Evolutionary conservation across 2,797 vertebrate species (phyloP).

Genomic region (Rhinatrema bivittatum): DNA sequence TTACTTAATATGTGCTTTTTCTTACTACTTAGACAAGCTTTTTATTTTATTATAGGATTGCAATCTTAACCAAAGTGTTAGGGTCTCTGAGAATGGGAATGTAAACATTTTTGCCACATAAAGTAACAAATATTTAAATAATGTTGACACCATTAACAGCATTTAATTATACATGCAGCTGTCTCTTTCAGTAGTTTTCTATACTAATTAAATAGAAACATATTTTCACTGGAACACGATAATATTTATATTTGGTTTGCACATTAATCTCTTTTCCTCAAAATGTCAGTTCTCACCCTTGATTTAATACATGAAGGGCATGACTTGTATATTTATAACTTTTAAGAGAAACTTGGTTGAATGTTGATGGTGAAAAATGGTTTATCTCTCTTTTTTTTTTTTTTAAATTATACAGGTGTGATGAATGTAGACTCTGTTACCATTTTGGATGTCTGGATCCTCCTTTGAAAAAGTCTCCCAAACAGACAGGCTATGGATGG

Average conservation of each 20-base stretch:
- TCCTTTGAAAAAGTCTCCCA: conserved; percentile 97
- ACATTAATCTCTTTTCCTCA: neutral
- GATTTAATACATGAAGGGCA: conserved; percentile 5
- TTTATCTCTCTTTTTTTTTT: conserved; percentile 29
- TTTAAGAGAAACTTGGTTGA: neutral
- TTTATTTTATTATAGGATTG: too few species aligned
- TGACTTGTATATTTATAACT: neutral
- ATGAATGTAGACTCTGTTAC: conserved; percentile 92
- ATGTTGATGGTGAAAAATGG: neutral
- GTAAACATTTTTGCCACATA: too few species aligned
- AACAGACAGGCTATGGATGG: conserved; percentile 96
- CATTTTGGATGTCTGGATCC: conserved; percentile 96
- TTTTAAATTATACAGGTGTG: conserved; percentile 84
- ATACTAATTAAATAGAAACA: neutral
- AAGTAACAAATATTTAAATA: too few species aligned
- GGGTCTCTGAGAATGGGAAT: too few species aligned
- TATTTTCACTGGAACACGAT: too few species aligned
- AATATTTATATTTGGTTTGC: conserved; percentile 11
- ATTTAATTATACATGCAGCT: neutral
- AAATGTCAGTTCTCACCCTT: conserved; percentile 2
- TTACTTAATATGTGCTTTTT: too few species aligned
- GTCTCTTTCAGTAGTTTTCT: too few species aligned
- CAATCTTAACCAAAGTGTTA: too few species aligned
- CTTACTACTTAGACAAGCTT: too few species aligned
- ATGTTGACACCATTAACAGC: too few species aligned